Base-by-base conservation (phyloP, 2,888 invertebrate genomes). In the Zele albiditarsus region DNA sequence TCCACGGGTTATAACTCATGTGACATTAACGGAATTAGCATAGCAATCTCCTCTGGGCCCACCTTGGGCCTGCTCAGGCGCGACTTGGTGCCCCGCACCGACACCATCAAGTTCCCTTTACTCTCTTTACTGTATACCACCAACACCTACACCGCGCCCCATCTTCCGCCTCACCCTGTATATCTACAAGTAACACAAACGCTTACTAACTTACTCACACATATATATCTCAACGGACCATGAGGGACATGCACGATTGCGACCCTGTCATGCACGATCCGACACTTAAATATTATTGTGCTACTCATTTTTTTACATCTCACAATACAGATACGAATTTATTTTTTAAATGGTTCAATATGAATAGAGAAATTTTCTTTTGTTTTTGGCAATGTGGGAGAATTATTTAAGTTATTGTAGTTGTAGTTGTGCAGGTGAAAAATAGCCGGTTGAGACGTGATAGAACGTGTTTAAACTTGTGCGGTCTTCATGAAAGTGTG, bases 1-100 rank as follows among this genome's bases (percentile, higher is more conserved):
- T 72, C 73, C 75, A 77, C 63, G 71, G 74, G 71, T 77, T 78
- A 82, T 86, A 87, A 87, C 76, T 87, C 84, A 84, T 84, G 82
- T 79, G 83, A 84, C 84, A 85, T 86, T 85, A 86, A 82, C 79
- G 76, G 78, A 85, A 87, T 86, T 86, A 86, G 84, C 86, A 85
- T 85, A 85, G 83, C 83, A 81, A 84, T 84, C 82, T 83, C 73
- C 73, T 67, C 63, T 70, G 46, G 67, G 73, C 71, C 75, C 72
- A 72, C 71, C 76, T 77, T 70, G 53, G 67, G 28, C 66, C 46
- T 23, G 68, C 42, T 60, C 70, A 57, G 53, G 42, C 67, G 60
- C 33, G 71, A 57, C 71, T 46, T 58, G 60, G 16, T 57, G n/a
- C 38, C 42, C 57, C 57, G 58, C 68, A 71, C 71, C 53, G 65